These are phyloP conservation scores for Melinaea marsaeus DNA, from an alignment of 2,888 invertebrate genomes.

Conservation along the genomic window DNA sequence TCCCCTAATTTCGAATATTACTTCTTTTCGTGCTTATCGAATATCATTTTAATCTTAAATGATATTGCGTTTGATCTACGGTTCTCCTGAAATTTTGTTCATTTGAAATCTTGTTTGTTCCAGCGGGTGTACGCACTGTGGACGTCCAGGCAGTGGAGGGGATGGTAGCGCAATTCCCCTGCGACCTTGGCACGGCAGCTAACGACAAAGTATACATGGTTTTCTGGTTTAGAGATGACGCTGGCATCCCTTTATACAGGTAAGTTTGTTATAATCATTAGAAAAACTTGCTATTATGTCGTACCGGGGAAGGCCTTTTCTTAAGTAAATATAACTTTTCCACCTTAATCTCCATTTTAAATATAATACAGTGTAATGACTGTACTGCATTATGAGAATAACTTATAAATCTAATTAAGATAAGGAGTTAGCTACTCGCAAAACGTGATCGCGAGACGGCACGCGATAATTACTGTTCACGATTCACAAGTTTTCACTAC, in stretches of 20 bases:
- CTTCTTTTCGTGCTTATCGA: no score
- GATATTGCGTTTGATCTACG: no score
- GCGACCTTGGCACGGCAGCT: constrained; percentile 88
- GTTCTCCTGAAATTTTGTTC: background rate
- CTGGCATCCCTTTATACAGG: constrained; percentile 93
- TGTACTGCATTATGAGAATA: constrained; percentile 1
- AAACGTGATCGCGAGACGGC: constrained; percentile 20
- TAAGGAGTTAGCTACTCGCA: constrained; percentile 21
- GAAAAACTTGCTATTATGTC: constrained; percentile 10
- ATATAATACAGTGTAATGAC: constrained; percentile 5
- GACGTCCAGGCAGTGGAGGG: constrained; percentile 93
- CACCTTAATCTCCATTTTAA: background rate
- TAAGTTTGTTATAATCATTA: constrained; percentile 53
- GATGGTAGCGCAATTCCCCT: constrained; percentile 90
- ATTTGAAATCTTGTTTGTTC: constrained; percentile 22
- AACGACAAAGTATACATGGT: constrained; percentile 95
- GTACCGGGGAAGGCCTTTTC: background rate
- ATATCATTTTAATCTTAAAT: no score
- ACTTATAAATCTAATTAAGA: constrained; percentile 24
- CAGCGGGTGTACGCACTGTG: constrained; percentile 82
- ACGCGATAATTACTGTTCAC: constrained; percentile 27
- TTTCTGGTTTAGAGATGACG: constrained; percentile 93
- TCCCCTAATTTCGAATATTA: no score
- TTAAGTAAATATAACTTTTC: background rate
- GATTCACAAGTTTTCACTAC: constrained; percentile 25